phyloP scores from a whole-genome alignment of 1,140 invertebrate genomes.

The Lepidurus packardi region DNA sequence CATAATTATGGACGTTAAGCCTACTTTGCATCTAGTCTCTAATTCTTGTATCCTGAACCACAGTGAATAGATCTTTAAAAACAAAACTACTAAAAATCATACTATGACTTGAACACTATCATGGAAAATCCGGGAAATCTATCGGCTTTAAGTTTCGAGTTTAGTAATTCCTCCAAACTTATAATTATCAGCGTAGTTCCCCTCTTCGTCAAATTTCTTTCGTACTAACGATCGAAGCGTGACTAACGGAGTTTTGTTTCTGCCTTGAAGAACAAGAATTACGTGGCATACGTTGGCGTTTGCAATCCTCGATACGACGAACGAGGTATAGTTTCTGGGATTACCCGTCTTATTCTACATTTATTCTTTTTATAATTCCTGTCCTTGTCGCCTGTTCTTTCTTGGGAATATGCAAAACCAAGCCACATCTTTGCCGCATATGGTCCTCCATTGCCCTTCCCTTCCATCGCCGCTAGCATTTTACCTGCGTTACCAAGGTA shows the following conservation, averaged over 20 bases:
- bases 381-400: neutral
- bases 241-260: neutral
- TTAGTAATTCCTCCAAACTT: neutral
- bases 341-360: neutral
- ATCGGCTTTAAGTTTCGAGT: neutral
- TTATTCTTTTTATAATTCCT: neutral
- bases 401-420: neutral
- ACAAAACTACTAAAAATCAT: no score
- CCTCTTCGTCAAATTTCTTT: neutral
- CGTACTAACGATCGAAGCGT: slow-evolving; percentile 1
- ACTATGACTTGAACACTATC: neutral
- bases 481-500: neutral
- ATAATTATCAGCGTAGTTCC: neutral
- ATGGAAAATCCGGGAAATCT: neutral
- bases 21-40: no score
- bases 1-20: no score
- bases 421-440: neutral
- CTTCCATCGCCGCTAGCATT: neutral
- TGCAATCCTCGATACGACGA: neutral
- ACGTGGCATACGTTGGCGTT: neutral
- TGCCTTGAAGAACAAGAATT: neutral
- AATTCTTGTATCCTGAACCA: no score
- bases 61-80: no score
- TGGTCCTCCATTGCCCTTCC: neutral
- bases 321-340: neutral